These are phyloP conservation scores for Dipodomys ordii DNA, from an alignment of 2,113 vertebrate genomes.

Conservation along the genomic window DNA sequence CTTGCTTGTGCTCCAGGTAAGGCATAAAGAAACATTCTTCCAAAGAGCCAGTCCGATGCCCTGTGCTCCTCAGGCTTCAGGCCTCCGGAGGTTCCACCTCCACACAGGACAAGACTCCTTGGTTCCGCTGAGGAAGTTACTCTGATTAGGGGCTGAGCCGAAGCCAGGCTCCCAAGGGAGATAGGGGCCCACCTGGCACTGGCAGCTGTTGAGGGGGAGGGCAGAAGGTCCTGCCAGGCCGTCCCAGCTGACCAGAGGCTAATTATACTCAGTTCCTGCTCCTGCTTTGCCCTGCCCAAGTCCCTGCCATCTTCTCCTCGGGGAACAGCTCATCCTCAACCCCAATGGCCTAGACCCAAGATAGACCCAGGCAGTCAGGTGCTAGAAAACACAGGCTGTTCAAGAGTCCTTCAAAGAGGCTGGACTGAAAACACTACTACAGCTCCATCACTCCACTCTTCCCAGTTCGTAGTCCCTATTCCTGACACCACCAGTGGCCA, in stretches of 20 bases:
- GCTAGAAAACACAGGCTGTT: background rate
- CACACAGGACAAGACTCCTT: constrained; percentile 79
- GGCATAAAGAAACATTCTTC: background rate
- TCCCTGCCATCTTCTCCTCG: background rate
- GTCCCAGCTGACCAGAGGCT: constrained; percentile 51
- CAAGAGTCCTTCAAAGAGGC: background rate
- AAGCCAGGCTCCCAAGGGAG: constrained; percentile 55
- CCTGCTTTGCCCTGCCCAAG: background rate
- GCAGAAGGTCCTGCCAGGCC: constrained; percentile 13
- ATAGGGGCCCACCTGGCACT: background rate
- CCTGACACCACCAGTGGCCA: fast-evolving
- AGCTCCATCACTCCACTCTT: background rate
- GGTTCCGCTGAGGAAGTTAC: constrained; percentile 74
- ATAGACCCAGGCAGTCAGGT: background rate
- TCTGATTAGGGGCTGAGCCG: constrained; percentile 36
- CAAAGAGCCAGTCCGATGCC: background rate
- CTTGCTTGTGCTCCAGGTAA: background rate
- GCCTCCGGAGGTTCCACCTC: constrained; percentile 74
- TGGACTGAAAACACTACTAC: fast-evolving
- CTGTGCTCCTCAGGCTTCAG: background rate
- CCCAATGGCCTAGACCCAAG: constrained; percentile 34
- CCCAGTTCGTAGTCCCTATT: background rate
- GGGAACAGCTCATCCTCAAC: constrained; percentile 37
- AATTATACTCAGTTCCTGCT: constrained; percentile 69
- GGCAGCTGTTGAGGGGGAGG: constrained; percentile 82